Base-by-base conservation (phyloP, 2,888 invertebrate species). In the Meiosimyza platycephala region DNA sequence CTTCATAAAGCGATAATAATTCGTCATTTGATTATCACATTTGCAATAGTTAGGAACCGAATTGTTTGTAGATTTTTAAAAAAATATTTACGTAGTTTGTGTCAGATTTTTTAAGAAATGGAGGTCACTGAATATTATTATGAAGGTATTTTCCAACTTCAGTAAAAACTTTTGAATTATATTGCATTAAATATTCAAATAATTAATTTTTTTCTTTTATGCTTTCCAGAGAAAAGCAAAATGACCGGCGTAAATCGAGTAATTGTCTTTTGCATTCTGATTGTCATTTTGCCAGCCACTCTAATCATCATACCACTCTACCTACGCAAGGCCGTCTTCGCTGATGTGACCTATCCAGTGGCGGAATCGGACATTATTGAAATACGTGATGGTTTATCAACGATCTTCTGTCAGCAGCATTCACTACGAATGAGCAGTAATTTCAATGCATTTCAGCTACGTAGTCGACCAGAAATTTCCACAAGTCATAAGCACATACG, bases 341-440 rank as follows among this genome's bases (percentile, higher is more conserved):
- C 93, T 48, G 93, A 94, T 89, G 92, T 94, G 28, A 89, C 90
- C 76, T 94, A 94, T 82, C 90, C 91, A 77, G 92, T 95, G 78
- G 93, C 94, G 11, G 95, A 95, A 85, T 95, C 95, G 1, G 95
- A 95, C 87, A 92, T 95, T 18, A 89, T 95, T 67, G 94, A 94
- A 85, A 93, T 95, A 76, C 91, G 92, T 74, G 93, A 94, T 86
- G 95, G 95, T 52, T 92, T 95, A 76, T 95, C 95, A 12, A 92
- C 94, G 57, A 88, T 95, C 80, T 95, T 95, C 88, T 95, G 95
- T 85, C 89, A 94, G 88, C 91, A 91, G 80, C 94, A 95, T 85
- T 91, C 92, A 55, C 86, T 95, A 67, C 90, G 89, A 83, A 95
- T 95, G 94, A 94, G 92, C 83, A 90, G 90, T 12, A 86, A 88